Conservation (phyloP, 2,113 vertebrate genomes). For the Drymodes brunneopygia region DNA sequence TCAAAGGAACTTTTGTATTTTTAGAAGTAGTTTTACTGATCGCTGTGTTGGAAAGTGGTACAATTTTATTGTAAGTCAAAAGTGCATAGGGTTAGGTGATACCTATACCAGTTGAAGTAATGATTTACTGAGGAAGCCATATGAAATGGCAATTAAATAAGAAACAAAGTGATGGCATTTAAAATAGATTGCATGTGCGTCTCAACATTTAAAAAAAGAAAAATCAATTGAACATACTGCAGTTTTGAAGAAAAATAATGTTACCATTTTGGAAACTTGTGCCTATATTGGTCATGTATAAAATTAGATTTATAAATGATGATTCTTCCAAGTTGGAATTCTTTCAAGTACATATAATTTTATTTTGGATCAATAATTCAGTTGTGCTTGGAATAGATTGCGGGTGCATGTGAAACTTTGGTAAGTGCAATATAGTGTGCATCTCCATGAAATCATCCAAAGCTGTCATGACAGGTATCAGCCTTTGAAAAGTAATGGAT, state of each 20-base stretch:
- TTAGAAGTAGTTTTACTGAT: not conserved
- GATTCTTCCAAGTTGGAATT: slow-evolving; percentile 35
- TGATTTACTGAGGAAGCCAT: slow-evolving; percentile 11
- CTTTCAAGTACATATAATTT: slow-evolving; percentile 23
- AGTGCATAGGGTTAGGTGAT: not conserved
- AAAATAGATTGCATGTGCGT: not conserved
- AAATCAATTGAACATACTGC: slow-evolving; percentile 12
- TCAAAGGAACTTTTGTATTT: not conserved
- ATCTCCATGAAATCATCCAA: slow-evolving; percentile 69
- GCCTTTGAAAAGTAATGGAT: slow-evolving; percentile 73
- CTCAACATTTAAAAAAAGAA: slow-evolving; percentile 16
- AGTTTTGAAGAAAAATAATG: slow-evolving; percentile 23
- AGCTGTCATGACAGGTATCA: slow-evolving; percentile 69
- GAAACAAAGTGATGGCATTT: slow-evolving; percentile 34
- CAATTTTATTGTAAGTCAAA: not conserved
- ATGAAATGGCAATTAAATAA: slow-evolving; percentile 49
- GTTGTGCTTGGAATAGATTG: slow-evolving; percentile 28
- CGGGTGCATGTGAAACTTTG: not conserved
- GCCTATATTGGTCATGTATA: slow-evolving; percentile 29
- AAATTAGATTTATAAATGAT: slow-evolving; percentile 52
- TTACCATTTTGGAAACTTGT: slow-evolving; percentile 31
- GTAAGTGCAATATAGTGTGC: slow-evolving; percentile 41
- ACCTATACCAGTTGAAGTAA: not conserved
- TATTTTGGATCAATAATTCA: slow-evolving; percentile 53
- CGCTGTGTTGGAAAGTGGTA: not conserved